phyloP scores from a whole-genome alignment of 1,140 invertebrate species.

The Pissodes strobi region DNA sequence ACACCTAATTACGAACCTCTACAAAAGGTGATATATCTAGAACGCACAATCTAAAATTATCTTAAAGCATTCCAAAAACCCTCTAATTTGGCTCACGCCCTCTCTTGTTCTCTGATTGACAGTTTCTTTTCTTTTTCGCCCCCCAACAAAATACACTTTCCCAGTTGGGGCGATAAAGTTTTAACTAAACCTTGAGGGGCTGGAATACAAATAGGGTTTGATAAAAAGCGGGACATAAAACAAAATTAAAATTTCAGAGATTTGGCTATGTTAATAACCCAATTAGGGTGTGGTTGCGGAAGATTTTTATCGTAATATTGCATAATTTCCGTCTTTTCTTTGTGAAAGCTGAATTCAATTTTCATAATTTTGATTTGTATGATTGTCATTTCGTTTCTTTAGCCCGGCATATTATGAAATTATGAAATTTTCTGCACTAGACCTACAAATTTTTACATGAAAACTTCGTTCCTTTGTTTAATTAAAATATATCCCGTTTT shows the following conservation, averaged over 20 bases:
- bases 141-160: constrained; percentile 10
- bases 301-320: constrained; percentile 3
- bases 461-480: no score
- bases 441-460: no score
- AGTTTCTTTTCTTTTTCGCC: constrained; percentile 6
- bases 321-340: neutral
- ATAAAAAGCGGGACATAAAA: constrained; percentile 19
- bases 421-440: no score
- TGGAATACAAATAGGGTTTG: constrained; percentile 21
- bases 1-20: no score
- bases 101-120: constrained; percentile 9
- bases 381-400: no score
- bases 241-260: constrained; percentile 24
- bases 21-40: no score
- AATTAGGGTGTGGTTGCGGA: constrained; percentile 14
- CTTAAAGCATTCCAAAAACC: neutral
- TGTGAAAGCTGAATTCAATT: no score
- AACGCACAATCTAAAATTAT: no score
- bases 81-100: neutral
- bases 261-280: constrained; percentile 20
- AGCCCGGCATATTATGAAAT: no score
- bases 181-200: constrained; percentile 23
- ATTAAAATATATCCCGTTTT: no score
- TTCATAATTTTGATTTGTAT: no score
- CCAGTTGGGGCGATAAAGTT: constrained; percentile 24